phyloP scores from a whole-genome alignment of 2,888 invertebrate species.

The Philhelius pedissequus region DNA sequence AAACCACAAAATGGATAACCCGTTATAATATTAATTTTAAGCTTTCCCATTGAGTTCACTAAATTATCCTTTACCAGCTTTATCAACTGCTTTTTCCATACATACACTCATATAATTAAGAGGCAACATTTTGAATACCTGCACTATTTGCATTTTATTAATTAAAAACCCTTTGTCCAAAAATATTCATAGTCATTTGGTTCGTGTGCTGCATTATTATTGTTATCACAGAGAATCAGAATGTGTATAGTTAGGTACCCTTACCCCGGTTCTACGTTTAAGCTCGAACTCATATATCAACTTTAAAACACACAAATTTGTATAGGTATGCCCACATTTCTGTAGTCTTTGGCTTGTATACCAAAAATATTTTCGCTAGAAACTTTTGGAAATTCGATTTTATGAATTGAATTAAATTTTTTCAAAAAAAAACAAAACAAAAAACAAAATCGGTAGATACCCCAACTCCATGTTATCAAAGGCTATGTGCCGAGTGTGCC shows the following conservation, averaged over 20 bases:
- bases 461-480: not conserved
- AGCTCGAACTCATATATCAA: not conserved
- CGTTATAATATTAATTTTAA: not conserved
- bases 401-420: constrained; percentile 15
- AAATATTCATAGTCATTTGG: not conserved
- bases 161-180: not conserved
- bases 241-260: too few relatives aligned
- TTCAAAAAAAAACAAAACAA: not conserved
- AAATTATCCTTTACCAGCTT: not conserved
- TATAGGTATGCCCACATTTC: not conserved
- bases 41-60: not conserved
- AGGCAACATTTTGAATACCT: not conserved
- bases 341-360: not conserved
- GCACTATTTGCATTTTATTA: not conserved
- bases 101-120: not conserved
- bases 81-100: not conserved
- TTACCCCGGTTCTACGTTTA: not conserved
- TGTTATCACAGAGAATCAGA: not conserved
- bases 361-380: constrained; percentile 6
- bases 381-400: not conserved
- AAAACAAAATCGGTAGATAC: not conserved
- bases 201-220: not conserved
- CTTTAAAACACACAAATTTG: not conserved
- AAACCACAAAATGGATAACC: too few relatives aligned
- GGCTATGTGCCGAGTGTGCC: not conserved